These are phyloP conservation scores for Drosophila mettleri DNA, from an alignment of 2,888 invertebrate genomes.

Conservation along the genomic window DNA sequence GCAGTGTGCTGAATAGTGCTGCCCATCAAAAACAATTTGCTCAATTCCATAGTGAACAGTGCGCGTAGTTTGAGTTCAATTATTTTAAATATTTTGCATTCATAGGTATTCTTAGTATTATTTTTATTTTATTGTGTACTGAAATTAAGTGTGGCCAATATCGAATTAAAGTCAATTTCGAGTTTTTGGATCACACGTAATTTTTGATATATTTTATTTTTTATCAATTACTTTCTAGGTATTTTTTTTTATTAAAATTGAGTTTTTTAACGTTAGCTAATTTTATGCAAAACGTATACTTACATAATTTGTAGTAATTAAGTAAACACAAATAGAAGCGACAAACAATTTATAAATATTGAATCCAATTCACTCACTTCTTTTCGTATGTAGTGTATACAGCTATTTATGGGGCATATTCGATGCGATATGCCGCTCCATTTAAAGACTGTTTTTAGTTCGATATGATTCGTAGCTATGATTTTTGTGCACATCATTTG, in stretches of 20 bases:
- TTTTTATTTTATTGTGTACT: slow-evolving; percentile 10
- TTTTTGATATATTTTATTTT: slow-evolving; percentile 14
- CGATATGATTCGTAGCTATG: slow-evolving; percentile 33
- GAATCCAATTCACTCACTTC: slow-evolving; percentile 70
- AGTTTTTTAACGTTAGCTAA: slow-evolving; percentile 38
- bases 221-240: not conserved
- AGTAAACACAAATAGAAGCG: slow-evolving; percentile 61
- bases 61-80: slow-evolving; percentile 10
- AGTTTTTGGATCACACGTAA: slow-evolving; percentile 36
- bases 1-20: not conserved
- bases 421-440: slow-evolving; percentile 5
- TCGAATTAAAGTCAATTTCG: slow-evolving; percentile 36
- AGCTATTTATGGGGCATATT: slow-evolving; percentile 6
- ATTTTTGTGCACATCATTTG: slow-evolving; percentile 31
- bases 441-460: slow-evolving; percentile 20
- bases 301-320: slow-evolving; percentile 37
- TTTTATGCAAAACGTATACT: slow-evolving; percentile 28
- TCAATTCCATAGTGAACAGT: slow-evolving; percentile 13
- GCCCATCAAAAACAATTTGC: not conserved
- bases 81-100: slow-evolving; percentile 20
- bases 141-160: slow-evolving; percentile 18
- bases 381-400: slow-evolving; percentile 27
- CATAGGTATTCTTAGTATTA: slow-evolving; percentile 28
- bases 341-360: slow-evolving; percentile 51
- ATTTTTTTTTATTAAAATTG: slow-evolving; percentile 19